Evolutionary conservation across 2,888 invertebrate genomes (phyloP).

Genomic region (Cheiracanthium punctorium): DNA sequence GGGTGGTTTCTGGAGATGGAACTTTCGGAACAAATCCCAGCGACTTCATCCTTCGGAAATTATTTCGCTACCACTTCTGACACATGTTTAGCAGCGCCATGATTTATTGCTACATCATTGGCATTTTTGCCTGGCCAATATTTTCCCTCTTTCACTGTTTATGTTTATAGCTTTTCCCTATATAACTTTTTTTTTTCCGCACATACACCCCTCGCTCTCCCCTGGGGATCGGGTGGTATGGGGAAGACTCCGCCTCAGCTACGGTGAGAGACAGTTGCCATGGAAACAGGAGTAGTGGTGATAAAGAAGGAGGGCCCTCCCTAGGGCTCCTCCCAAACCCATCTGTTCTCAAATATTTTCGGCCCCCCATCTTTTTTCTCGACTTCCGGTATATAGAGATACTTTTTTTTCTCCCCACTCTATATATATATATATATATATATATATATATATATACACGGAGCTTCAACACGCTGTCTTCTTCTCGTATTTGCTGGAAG

Average conservation of each 20-base stretch:
- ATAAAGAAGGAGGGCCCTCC: slow-evolving; percentile 64
- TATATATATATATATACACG: neutral
- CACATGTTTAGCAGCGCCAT: slow-evolving; percentile 61
- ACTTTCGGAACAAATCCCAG: neutral
- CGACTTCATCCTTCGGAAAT: slow-evolving; percentile 10
- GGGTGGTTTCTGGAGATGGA: neutral
- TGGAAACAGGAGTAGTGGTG: slow-evolving; percentile 66
- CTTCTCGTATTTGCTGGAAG: slow-evolving; percentile 43
- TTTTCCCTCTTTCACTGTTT: slow-evolving; percentile 51
- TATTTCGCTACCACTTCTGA: slow-evolving; percentile 28
- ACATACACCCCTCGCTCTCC: no score
- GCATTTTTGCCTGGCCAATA: slow-evolving; percentile 60
- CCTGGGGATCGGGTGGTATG: neutral
- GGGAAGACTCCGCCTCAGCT: slow-evolving; percentile 30
- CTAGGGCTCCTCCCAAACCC: slow-evolving; percentile 47
- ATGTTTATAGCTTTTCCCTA: slow-evolving; percentile 60
- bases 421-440: neutral
- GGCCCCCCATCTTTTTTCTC: slow-evolving; percentile 48
- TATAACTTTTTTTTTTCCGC: neutral
- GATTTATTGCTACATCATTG: slow-evolving; percentile 67
- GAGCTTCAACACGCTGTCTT: slow-evolving; percentile 61
- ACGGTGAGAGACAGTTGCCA: slow-evolving; percentile 67
- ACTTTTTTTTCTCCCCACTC: slow-evolving; percentile 37
- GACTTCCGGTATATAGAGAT: slow-evolving; percentile 61
- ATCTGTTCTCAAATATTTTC: slow-evolving; percentile 62